A percentile compares a stretch with the other conserved stretches of the same genome.
Conservation (phyloP, 2,797 vertebrate species). For the Xiphophorus birchmanni region DNA sequence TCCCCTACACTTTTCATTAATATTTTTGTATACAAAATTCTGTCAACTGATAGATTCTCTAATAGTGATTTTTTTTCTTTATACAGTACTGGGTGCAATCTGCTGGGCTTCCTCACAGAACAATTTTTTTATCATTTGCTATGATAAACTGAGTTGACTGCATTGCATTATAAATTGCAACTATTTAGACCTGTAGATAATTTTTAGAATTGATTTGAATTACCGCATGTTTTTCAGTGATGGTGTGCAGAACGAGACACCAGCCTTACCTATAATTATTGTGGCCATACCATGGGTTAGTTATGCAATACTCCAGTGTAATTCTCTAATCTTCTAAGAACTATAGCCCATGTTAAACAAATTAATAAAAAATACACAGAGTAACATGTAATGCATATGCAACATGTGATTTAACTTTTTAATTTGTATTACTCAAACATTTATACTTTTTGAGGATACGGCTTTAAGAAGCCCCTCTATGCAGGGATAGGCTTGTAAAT, state of each 20-base stretch:
- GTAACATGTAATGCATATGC: neutral
- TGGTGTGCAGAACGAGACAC: neutral
- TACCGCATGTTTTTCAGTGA: neutral
- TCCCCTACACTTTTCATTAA: neutral
- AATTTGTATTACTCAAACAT: neutral
- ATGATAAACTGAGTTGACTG: neutral
- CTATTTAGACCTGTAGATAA: neutral
- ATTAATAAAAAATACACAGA: neutral
- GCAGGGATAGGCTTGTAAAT: slow-evolving; percentile 30
- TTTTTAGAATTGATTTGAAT: neutral
- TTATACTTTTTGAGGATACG: neutral
- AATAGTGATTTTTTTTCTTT: neutral
- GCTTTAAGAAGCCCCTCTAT: slow-evolving; percentile 25
- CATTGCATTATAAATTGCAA: neutral
- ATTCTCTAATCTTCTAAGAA: neutral
- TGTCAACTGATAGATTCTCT: neutral
- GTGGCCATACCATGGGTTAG: neutral
- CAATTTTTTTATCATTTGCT: neutral
- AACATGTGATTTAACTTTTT: neutral
- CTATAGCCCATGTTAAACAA: neutral
- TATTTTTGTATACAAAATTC: neutral
- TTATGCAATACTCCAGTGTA: neutral
- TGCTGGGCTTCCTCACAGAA: neutral
- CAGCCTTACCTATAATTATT: neutral
- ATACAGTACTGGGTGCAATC: neutral